Base-by-base conservation (phyloP, 2,888 invertebrate genomes). In the Papilio protenor region DNA sequence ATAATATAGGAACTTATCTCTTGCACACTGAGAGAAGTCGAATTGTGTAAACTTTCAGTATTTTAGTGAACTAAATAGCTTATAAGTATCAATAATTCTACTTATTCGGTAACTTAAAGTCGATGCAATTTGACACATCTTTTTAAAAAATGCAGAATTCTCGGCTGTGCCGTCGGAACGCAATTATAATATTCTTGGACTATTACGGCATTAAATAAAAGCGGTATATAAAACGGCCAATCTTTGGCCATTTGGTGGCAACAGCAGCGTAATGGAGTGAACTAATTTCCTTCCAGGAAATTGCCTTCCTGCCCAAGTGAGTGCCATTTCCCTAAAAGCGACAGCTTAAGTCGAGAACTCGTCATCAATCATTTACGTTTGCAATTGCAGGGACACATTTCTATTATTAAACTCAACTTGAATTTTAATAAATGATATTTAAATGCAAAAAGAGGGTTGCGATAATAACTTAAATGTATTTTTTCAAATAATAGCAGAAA, bases 251-350 rank as follows among this genome's bases (percentile, higher is more conserved):
- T 82, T 84, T 82, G 77, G 78, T 78, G 80, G 76, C 81, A 80
- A 84, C 83, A 81, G 83, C 83, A 79, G 80, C 79, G 79, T 84
- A 85, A 86, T 85, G 83, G 83, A 83, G 86, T 88, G 88, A 90
- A 87, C 87, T 90, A 91, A 94, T 94, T 94, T 94, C 93, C 94
- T 88, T 83, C 81, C 81, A 90, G 94, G 94, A 94, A 94, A 94
- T 93, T 92, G 90, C 89, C 87, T 87, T 83, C 83, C 86, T 86
- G 85, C 85, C 83, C 85, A 84, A 87, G 84, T 87, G 83, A 78
- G 78, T 77, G 79, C 86, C 85, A 88, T 90, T 92, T 91, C 85
- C 87, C 86, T 88, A 90, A 92, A 91, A 90, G 89, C 87, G 84
- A 87, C 85, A 83, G 85, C 87, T 88, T 84, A 83, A 87, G 89